Conservation (phyloP, 2,888 invertebrate species). For the Heliothis peltigera region DNA sequence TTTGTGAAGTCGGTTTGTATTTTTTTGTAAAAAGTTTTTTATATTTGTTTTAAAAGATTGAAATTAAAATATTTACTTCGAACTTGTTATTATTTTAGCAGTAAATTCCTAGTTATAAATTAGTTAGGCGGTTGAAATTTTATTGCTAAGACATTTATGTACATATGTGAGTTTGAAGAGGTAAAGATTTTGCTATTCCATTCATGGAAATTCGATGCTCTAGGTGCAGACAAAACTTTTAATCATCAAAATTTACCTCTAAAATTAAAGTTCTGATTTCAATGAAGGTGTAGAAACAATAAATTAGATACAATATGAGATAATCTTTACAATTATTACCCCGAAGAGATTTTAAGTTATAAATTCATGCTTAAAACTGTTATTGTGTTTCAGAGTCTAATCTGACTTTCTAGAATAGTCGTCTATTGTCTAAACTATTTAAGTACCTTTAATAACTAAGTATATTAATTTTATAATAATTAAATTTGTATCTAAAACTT, state of each 20-base stretch:
- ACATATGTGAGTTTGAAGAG: too few species aligned
- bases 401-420: slow-evolving; percentile 7
- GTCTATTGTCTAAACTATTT: slow-evolving; percentile 17
- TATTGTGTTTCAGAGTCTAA: slow-evolving; percentile 20
- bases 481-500: slow-evolving; percentile 18
- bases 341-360: slow-evolving; percentile 6
- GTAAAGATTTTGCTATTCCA: too few species aligned
- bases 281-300: background rate
- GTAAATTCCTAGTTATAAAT: too few species aligned
- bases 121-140: too few species aligned
- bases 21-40: too few species aligned
- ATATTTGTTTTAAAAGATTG: too few species aligned
- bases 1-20: too few species aligned
- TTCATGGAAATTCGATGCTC: too few species aligned
- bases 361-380: slow-evolving; percentile 4
- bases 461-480: slow-evolving; percentile 23
- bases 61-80: too few species aligned
- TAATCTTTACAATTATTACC: background rate
- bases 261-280: background rate
- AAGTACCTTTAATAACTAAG: slow-evolving; percentile 4
- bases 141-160: too few species aligned
- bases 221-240: background rate
- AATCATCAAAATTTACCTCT: background rate
- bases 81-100: too few species aligned
- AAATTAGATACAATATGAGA: background rate